Conservation (phyloP, 2,888 invertebrate species). For the Conops quadrifasciatus region DNA sequence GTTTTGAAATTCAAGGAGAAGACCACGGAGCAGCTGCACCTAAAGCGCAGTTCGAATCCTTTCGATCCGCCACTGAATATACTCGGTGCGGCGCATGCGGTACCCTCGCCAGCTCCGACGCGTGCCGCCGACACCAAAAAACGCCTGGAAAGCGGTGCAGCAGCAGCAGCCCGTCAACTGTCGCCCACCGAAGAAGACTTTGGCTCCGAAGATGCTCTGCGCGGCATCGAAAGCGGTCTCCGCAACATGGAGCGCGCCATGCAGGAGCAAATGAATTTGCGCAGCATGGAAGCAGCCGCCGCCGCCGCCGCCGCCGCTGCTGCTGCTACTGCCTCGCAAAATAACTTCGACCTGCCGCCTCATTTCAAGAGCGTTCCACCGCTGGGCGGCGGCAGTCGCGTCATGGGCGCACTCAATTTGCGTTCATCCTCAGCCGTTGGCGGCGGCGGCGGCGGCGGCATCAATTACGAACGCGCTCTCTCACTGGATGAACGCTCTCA, state of each 20-base stretch:
- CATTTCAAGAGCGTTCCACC: constrained; percentile 54
- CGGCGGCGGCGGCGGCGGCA: constrained; percentile 45
- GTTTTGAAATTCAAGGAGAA: constrained; percentile 60
- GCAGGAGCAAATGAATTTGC: constrained; percentile 64
- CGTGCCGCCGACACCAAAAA: constrained; percentile 46
- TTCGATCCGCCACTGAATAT: constrained; percentile 56
- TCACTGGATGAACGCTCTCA: constrained; percentile 54
- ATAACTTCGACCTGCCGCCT: constrained; percentile 53
- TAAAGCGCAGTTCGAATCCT: constrained; percentile 59
- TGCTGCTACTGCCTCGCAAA: constrained; percentile 44
- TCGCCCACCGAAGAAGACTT: constrained; percentile 63
- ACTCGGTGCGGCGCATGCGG: constrained; percentile 36
- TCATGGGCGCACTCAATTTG: constrained; percentile 53
- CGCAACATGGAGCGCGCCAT: constrained; percentile 65
- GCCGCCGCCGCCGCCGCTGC: constrained; percentile 39
- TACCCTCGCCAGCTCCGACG: constrained; percentile 59
- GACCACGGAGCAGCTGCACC: constrained; percentile 45
- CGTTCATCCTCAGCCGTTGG: constrained; percentile 46
- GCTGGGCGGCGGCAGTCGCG: constrained; percentile 44
- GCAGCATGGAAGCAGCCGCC: constrained; percentile 59
- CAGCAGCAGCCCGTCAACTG: constrained; percentile 43
- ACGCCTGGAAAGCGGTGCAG: constrained; percentile 28
- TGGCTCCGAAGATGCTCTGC: constrained; percentile 64
- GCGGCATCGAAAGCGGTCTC: constrained; percentile 65
- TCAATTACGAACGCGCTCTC: constrained; percentile 60